A percentile compares a stretch with the other conserved stretches of the same genome.
Evolutionary conservation across 2,113 vertebrate genomes (phyloP).

Genomic region (Trematocara nigrifrons): DNA sequence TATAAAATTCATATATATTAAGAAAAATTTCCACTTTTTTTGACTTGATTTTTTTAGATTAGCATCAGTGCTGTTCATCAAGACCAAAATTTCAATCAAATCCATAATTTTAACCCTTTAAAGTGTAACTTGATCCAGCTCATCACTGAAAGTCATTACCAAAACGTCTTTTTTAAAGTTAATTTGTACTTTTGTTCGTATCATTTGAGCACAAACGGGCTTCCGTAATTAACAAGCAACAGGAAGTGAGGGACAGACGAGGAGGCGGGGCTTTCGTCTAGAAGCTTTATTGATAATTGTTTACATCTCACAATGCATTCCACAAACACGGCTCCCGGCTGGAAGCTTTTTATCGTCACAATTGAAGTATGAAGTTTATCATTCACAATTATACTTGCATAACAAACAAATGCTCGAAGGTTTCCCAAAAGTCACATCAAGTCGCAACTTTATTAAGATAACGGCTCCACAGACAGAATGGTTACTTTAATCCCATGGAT

Average conservation of each 20-base stretch:
- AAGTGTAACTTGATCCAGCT: no score
- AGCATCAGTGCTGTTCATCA: no score
- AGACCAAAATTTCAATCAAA: no score
- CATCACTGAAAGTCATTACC: no score
- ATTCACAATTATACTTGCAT: constrained; percentile 83
- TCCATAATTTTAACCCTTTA: no score
- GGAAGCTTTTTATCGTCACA: constrained; percentile 80
- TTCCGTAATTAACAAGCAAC: neutral
- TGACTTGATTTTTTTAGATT: no score
- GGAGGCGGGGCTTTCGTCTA: constrained; percentile 70
- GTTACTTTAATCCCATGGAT: constrained; percentile 36
- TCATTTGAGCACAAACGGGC: rapidly evolving
- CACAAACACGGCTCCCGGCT: constrained; percentile 87
- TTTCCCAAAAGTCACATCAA: constrained; percentile 76
- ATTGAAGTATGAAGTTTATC: constrained; percentile 79
- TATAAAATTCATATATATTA: no score
- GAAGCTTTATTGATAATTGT: constrained; percentile 97
- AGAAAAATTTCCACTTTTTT: no score
- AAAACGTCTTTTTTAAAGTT: neutral
- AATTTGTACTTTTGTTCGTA: neutral
- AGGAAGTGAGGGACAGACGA: neutral
- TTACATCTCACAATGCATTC: constrained; percentile 98
- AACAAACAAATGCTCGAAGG: constrained; percentile 80
- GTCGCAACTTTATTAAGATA: constrained; percentile 79
- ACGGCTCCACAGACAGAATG: constrained; percentile 78